Percentiles rank a stretch among this genome's conserved stretches.
These are phyloP conservation scores for Nasonia longicornis DNA, from an alignment of 1,140 invertebrate genomes.

Conservation along the genomic window DNA sequence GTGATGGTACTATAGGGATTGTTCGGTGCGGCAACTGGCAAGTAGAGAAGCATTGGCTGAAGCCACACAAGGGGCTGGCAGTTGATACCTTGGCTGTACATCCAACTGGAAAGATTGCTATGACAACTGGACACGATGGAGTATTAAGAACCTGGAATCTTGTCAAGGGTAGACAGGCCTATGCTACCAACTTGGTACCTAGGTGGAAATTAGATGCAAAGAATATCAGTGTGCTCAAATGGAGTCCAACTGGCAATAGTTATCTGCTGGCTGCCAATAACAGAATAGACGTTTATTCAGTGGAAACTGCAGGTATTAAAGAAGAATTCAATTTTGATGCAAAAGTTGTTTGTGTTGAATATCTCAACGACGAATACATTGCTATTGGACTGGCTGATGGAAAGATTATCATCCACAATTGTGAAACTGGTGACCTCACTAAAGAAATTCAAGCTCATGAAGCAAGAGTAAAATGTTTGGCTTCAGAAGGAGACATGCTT, in stretches of 20 bases:
- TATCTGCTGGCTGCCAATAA: conserved; percentile 81
- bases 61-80: conserved; percentile 77
- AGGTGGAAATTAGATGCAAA: conserved; percentile 71
- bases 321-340: conserved; percentile 72
- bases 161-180: conserved; percentile 89
- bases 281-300: conserved; percentile 81
- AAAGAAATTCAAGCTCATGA: conserved; percentile 73
- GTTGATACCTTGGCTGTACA: conserved; percentile 84
- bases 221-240: conserved; percentile 71
- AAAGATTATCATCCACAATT: conserved; percentile 73
- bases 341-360: conserved; percentile 76
- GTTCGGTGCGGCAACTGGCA: conserved; percentile 88
- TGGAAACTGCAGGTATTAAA: conserved; percentile 77
- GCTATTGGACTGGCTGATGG: conserved; percentile 81
- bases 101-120: conserved; percentile 88
- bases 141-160: conserved; percentile 94
- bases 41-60: conserved; percentile 81
- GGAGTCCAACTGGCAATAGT: conserved; percentile 77
- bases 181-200: conserved; percentile 84
- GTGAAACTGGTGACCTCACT: conserved; percentile 67
- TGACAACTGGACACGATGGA: conserved; percentile 87
- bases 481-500: conserved; percentile 68
- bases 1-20: conserved; percentile 86
- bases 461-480: conserved; percentile 77
- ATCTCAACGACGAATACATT: conserved; percentile 74